Conservation (phyloP, 1,140 invertebrate species). For the Yoshiicerus persimilis region DNA sequence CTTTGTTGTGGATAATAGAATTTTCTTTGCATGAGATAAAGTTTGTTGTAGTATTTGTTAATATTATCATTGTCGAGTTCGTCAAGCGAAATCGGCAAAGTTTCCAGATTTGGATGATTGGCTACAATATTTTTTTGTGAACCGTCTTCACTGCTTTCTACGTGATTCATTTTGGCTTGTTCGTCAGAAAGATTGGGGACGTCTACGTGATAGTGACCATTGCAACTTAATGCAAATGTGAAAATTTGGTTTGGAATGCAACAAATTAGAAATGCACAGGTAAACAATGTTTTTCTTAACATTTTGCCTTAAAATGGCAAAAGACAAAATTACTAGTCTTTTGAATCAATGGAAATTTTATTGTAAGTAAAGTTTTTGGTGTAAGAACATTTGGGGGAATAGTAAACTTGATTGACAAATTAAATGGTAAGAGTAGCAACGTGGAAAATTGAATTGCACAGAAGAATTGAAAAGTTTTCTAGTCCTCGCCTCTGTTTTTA, state of each 20-base stretch:
- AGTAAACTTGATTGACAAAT: not conserved
- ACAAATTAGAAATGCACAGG: not conserved
- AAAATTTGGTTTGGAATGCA: not conserved
- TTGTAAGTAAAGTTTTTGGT: no score
- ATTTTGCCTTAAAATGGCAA: not conserved
- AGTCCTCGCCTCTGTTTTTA: not conserved
- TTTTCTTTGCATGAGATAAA: not conserved
- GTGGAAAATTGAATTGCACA: not conserved
- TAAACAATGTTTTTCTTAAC: not conserved
- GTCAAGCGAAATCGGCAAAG: not conserved
- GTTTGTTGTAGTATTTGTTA: not conserved
- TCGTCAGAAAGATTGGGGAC: not conserved
- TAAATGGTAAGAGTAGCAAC: not conserved
- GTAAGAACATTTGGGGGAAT: not conserved
- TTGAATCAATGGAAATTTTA: no score
- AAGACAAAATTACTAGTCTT: not conserved
- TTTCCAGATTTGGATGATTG: not conserved
- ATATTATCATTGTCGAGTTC: not conserved
- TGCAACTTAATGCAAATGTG: not conserved
- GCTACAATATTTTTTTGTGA: not conserved
- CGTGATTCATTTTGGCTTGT: not conserved
- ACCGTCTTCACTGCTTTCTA: not conserved
- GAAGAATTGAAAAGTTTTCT: not conserved
- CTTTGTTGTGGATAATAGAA: not conserved
- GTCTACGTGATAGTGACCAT: not conserved